Conservation (phyloP, 2,797 vertebrate genomes). For the Euthynnus affinis region DNA sequence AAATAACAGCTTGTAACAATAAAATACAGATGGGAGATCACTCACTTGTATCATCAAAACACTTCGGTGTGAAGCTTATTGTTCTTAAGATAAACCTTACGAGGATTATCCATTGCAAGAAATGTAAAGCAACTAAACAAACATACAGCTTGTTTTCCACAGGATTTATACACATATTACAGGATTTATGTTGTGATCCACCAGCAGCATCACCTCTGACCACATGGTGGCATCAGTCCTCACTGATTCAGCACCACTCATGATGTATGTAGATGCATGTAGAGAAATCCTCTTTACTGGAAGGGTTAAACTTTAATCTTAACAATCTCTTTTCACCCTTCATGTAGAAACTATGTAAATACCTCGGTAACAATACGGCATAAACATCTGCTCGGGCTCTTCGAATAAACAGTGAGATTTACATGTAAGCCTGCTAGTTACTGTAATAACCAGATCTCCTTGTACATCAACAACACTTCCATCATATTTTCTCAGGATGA, state of each 20-base stretch:
- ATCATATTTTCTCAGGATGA: conserved; percentile 8
- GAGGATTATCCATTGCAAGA: not conserved
- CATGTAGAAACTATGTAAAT: conserved; percentile 40
- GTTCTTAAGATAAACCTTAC: not conserved
- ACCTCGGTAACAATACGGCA: conserved; percentile 44
- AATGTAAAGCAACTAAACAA: not conserved
- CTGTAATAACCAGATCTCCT: conserved; percentile 11
- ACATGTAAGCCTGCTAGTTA: conserved; percentile 50
- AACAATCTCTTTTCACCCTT: conserved; percentile 47
- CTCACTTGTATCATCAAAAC: too few relatives aligned
- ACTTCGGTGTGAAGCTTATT: not conserved
- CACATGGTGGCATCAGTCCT: conserved; percentile 68
- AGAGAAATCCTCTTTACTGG: conserved; percentile 72
- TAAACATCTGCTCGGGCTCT: conserved; percentile 48
- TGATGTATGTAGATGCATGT: conserved; percentile 50
- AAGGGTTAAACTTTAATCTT: conserved; percentile 66
- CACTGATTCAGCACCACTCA: conserved; percentile 24
- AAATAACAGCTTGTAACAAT: not conserved
- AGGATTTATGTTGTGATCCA: not conserved
- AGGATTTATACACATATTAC: not conserved
- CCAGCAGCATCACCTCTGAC: conserved; percentile 39
- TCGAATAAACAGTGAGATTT: conserved; percentile 53
- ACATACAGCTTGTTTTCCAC: not conserved
- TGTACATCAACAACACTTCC: conserved; percentile 15
- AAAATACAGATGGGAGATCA: not conserved